These are phyloP conservation scores for Spongilla lacustris DNA, from an alignment of 37 sponge, comb jelly and placozoan species.

Conservation along the genomic window DNA sequence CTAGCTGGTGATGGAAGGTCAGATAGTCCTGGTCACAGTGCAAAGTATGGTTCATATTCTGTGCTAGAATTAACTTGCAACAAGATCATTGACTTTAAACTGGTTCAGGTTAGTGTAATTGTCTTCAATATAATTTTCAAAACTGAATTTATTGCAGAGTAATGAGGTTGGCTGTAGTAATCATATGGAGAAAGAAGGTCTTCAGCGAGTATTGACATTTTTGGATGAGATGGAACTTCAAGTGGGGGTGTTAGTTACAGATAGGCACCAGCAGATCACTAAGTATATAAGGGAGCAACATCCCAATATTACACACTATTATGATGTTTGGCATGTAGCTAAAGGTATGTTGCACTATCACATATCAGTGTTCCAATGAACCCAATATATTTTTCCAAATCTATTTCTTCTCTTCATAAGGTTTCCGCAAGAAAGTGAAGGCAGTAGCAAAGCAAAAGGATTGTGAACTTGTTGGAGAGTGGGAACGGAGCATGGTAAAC, in stretches of 20 bases:
- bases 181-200: constrained; percentile 70
- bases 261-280: constrained; percentile 52
- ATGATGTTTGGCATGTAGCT: constrained; percentile 72
- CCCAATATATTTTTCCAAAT: too few relatives aligned
- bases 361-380: not conserved
- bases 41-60: constrained; percentile 63
- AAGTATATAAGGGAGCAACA: constrained; percentile 43
- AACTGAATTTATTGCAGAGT: constrained; percentile 10
- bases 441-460: constrained; percentile 36
- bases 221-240: constrained; percentile 14
- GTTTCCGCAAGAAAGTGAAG: not conserved
- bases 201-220: constrained; percentile 7
- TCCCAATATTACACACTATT: constrained; percentile 34
- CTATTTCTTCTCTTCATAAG: too few relatives aligned
- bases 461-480: constrained; percentile 31
- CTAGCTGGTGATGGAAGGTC: constrained; percentile 70
- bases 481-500: constrained; percentile 48
- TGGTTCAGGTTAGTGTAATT: constrained; percentile 54
- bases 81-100: constrained; percentile 39
- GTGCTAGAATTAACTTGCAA: constrained; percentile 45
- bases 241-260: constrained; percentile 27
- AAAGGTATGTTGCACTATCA: constrained; percentile 44
- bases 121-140: not conserved
- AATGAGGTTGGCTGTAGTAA: constrained; percentile 53
- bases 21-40: constrained; percentile 68